These are phyloP conservation scores for Oreocharis arfaki DNA, from an alignment of 2,113 vertebrate genomes.

Conservation along the genomic window DNA sequence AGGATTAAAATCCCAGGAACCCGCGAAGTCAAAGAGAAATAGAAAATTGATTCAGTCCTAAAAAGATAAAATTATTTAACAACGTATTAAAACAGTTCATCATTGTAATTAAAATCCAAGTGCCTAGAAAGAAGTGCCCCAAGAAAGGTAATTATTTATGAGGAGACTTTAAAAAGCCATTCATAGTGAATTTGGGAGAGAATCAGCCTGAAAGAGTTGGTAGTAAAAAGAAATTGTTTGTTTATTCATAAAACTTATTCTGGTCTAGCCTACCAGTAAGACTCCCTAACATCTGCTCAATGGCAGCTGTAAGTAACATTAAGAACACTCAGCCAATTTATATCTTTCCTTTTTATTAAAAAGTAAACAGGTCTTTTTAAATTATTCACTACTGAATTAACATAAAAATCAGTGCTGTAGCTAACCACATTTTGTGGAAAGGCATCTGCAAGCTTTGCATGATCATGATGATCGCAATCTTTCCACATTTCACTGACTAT, in stretches of 20 bases:
- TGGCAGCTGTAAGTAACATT: constrained; percentile 53
- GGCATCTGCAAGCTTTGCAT: neutral
- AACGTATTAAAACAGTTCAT: constrained; percentile 68
- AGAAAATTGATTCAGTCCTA: neutral
- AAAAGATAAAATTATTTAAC: constrained; percentile 57
- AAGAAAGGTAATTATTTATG: constrained; percentile 65
- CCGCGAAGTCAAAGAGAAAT: neutral
- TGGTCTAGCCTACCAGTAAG: constrained; percentile 27
- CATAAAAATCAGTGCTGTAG: constrained; percentile 58
- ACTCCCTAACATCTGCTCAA: constrained; percentile 43
- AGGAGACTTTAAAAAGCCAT: constrained; percentile 34
- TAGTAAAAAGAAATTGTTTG: constrained; percentile 43
- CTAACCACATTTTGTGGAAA: constrained; percentile 7
- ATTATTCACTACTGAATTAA: constrained; percentile 76
- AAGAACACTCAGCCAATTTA: constrained; percentile 55
- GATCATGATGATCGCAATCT: constrained; percentile 26
- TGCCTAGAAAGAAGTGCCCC: constrained; percentile 27
- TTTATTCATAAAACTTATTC: constrained; percentile 57
- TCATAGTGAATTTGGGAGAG: constrained; percentile 35
- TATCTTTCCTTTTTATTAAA: constrained; percentile 73
- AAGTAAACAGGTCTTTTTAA: constrained; percentile 74
- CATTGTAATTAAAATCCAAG: constrained; percentile 60
- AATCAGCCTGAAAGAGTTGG: constrained; percentile 29
- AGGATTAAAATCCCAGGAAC: neutral
- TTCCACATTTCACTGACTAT: constrained; percentile 24